Percentiles rank a stretch among this genome's conserved stretches.
These are phyloP conservation scores for Catharus fuscescens DNA, from an alignment of 2,113 vertebrate genomes.

Conservation along the genomic window DNA sequence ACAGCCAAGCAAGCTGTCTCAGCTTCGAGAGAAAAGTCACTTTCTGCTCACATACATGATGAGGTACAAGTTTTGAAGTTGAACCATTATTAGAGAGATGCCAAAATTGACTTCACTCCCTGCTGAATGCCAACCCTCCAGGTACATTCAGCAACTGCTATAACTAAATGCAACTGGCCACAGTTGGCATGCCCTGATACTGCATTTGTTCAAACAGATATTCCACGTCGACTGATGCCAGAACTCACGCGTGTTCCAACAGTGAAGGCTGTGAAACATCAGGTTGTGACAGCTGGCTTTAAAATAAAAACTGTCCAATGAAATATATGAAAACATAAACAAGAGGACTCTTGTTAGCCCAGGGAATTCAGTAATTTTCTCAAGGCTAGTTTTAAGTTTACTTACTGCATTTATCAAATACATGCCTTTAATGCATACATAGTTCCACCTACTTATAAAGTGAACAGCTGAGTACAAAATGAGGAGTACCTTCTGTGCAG, in stretches of 20 bases:
- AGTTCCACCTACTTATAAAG: background rate
- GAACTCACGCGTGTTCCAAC: conserved; percentile 36
- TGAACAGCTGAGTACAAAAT: background rate
- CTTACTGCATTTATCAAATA: background rate
- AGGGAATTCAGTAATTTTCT: conserved; percentile 34
- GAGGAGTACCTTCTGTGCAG: background rate
- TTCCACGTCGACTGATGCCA: conserved; percentile 19
- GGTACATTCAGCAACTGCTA: conserved; percentile 26
- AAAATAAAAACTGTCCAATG: conserved; percentile 61
- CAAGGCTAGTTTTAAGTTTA: conserved; percentile 12
- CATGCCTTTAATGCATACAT: background rate
- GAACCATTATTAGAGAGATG: background rate
- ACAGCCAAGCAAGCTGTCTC: background rate
- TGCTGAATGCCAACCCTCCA: background rate
- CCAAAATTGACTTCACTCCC: conserved; percentile 37
- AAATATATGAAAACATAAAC: conserved; percentile 63
- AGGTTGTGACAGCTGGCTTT: conserved; percentile 63
- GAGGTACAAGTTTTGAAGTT: conserved; percentile 1
- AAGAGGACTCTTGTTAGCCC: conserved; percentile 37
- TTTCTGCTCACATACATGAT: background rate
- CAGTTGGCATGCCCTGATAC: background rate
- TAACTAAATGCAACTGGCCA: conserved; percentile 53
- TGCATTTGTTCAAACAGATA: conserved; percentile 58
- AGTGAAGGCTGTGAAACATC: conserved; percentile 63
- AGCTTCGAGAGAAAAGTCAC: background rate